Conservation (phyloP, 2,797 vertebrate species). For the Miichthys miiuy region DNA sequence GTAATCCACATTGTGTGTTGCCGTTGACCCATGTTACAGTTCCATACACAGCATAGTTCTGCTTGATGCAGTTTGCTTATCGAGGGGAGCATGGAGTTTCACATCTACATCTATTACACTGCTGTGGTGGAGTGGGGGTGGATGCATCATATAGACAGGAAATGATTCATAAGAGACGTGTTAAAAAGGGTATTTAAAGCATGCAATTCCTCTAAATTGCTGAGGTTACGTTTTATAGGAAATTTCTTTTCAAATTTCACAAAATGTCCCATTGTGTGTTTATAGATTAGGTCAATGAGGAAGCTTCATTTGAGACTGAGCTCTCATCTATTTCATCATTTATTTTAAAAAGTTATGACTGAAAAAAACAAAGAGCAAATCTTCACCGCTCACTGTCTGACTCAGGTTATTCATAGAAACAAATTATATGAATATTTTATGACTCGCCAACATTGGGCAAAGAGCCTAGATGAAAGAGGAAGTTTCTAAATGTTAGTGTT, state of each 20-base stretch:
- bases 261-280: not conserved
- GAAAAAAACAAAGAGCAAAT: not conserved
- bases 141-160: not conserved
- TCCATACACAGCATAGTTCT: not conserved
- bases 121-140: fast-evolving
- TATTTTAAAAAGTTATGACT: not conserved
- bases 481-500: slow-evolving; percentile 3
- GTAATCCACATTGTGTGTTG: slow-evolving; percentile 43
- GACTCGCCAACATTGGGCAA: not conserved
- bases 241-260: not conserved
- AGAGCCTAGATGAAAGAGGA: not conserved
- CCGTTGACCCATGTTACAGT: no score
- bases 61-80: not conserved
- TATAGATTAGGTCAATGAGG: not conserved
- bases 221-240: not conserved
- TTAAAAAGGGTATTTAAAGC: fast-evolving
- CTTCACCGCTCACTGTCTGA: not conserved
- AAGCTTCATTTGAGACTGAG: not conserved
- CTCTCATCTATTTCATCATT: not conserved
- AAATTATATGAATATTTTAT: not conserved
- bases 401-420: not conserved
- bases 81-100: slow-evolving; percentile 23
- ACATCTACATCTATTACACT: slow-evolving; percentile 42
- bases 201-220: not conserved
- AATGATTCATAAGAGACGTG: not conserved